These are phyloP conservation scores for Tethea ocularis DNA, from an alignment of 2,888 invertebrate species.

Conservation along the genomic window DNA sequence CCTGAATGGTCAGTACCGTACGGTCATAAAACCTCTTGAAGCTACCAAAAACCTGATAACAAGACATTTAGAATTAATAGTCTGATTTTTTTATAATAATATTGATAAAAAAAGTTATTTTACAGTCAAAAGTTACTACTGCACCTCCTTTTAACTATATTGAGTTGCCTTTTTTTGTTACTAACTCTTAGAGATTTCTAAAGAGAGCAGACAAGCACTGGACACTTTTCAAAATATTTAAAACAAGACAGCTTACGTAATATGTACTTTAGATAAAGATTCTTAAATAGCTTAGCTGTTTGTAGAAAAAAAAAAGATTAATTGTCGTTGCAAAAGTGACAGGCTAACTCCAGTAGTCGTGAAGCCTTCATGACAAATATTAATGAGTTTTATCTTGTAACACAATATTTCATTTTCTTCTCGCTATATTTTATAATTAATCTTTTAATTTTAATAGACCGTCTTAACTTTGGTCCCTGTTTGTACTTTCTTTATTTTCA, in stretches of 20 bases:
- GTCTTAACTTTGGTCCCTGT: too few species aligned
- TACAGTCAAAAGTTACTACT: slow-evolving; percentile 4
- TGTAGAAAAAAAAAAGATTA: slow-evolving; percentile 1
- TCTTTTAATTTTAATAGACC: not conserved
- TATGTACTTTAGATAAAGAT: not conserved
- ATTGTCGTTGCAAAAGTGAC: not conserved
- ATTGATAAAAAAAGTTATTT: slow-evolving; percentile 15
- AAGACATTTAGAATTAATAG: slow-evolving; percentile 44
- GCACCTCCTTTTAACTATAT: not conserved
- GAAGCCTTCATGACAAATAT: not conserved
- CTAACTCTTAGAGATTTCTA: not conserved
- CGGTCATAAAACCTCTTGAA: slow-evolving; percentile 40
- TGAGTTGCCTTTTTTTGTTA: not conserved
- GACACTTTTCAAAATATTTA: too few species aligned
- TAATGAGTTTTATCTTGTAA: not conserved
- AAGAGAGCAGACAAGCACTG: not conserved
- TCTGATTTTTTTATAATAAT: slow-evolving; percentile 21
- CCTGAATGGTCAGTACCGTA: slow-evolving; percentile 27
- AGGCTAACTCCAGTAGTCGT: slow-evolving; percentile 5
- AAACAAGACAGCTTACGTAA: too few species aligned
- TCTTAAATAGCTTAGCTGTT: not conserved
- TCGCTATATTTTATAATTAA: not conserved
- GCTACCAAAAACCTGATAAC: slow-evolving; percentile 44
- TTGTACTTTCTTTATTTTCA: too few species aligned
- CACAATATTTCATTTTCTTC: not conserved